Conservation (phyloP, 2,888 invertebrate genomes). For the Polia nebulosa region DNA sequence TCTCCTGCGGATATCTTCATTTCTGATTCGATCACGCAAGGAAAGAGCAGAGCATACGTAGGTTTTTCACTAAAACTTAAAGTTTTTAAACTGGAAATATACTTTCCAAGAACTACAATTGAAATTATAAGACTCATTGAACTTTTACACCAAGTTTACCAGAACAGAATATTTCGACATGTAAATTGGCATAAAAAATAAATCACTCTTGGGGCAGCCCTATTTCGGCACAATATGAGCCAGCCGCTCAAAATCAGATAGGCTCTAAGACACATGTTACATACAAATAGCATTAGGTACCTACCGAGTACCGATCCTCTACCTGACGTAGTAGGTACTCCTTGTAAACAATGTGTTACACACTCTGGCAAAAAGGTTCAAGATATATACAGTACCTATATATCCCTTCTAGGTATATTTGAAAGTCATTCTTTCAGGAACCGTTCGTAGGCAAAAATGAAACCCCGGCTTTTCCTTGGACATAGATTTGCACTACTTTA, state of each 20-base stretch:
- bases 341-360: constrained; percentile 38
- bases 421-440: constrained; percentile 8
- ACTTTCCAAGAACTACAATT: too few relatives aligned
- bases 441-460: constrained; percentile 17
- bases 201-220: constrained; percentile 32
- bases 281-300: constrained; percentile 64
- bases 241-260: constrained; percentile 67
- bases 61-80: too few relatives aligned
- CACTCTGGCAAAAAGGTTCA: constrained; percentile 32
- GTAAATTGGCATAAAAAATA: background rate
- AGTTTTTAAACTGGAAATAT: too few relatives aligned
- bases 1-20: too few relatives aligned
- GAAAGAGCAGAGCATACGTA: too few relatives aligned
- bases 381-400: too few relatives aligned
- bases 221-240: constrained; percentile 43
- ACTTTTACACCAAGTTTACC: background rate
- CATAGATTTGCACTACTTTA: constrained; percentile 12
- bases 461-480: background rate
- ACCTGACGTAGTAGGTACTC: constrained; percentile 39
- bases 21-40: too few relatives aligned
- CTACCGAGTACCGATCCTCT: constrained; percentile 1
- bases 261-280: constrained; percentile 63
- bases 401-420: constrained; percentile 15
- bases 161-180: background rate
- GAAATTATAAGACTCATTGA: background rate